phyloP scores from a whole-genome alignment of 2,113 vertebrate genomes.

The Pelecanoides urinatrix region DNA sequence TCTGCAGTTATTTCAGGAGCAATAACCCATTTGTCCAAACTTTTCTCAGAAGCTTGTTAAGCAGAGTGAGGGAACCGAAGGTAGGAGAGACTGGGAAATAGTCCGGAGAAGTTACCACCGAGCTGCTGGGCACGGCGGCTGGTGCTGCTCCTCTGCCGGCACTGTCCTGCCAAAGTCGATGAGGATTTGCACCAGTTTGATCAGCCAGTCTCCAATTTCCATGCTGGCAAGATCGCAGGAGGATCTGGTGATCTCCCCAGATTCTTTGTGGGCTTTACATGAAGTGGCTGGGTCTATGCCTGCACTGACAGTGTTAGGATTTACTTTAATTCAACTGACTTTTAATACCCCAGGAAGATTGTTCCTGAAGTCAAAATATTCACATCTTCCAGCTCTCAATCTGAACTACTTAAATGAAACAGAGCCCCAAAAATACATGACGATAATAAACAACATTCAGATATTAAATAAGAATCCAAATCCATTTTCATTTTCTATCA shows the following conservation, averaged over 20 bases:
- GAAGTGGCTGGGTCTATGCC: neutral
- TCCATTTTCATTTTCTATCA: neutral
- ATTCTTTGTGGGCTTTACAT: neutral
- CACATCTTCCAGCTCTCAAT: neutral
- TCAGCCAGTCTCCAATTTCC: neutral
- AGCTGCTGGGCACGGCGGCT: neutral
- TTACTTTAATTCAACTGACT: neutral
- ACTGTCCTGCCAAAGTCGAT: accelerated
- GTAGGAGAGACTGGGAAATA: neutral
- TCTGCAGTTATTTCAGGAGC: neutral
- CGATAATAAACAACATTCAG: neutral
- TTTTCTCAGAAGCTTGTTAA: neutral
- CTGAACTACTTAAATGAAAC: neutral
- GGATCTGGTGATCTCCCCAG: neutral
- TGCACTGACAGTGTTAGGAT: accelerated
- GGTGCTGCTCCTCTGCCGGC: accelerated
- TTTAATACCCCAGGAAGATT: neutral
- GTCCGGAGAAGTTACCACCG: neutral
- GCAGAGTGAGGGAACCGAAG: neutral
- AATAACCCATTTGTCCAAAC: neutral
- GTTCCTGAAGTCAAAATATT: neutral
- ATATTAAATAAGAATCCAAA: neutral
- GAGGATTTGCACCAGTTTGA: neutral
- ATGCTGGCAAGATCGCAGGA: neutral
- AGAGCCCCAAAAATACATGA: neutral